Conservation (phyloP, 2,797 vertebrate genomes). For the Channallabes apus region DNA sequence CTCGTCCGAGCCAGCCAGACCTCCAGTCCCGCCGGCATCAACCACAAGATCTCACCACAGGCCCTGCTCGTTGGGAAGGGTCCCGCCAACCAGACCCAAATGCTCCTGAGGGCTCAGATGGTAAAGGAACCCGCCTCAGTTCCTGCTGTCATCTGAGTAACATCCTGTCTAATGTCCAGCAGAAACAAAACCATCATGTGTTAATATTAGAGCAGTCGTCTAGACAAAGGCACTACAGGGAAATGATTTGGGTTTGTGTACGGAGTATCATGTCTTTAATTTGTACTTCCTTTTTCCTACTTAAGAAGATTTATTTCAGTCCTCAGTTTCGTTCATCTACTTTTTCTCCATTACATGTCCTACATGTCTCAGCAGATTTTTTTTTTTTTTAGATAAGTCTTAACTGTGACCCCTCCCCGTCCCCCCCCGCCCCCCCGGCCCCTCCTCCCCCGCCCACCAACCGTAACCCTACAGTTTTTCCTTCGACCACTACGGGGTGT, state of each 20-base stretch:
- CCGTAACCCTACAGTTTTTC: no score
- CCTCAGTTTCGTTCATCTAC: not conserved
- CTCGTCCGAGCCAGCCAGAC: conserved; percentile 85
- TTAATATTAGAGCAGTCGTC: not conserved
- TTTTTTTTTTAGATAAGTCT: not conserved
- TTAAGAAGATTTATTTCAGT: no score
- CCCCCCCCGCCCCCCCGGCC: no score
- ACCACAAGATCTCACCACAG: conserved; percentile 85
- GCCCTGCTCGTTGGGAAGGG: conserved; percentile 90
- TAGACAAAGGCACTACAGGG: no score
- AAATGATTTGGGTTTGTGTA: not conserved
- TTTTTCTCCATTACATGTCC: not conserved
- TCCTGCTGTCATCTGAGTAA: conserved; percentile 7
- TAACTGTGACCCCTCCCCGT: not conserved
- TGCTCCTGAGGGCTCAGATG: conserved; percentile 96
- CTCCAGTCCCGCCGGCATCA: conserved; percentile 79
- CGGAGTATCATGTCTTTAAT: not conserved
- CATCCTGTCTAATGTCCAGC: not conserved
- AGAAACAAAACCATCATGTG: not conserved
- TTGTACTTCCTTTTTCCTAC: not conserved
- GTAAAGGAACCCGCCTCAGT: conserved; percentile 70
- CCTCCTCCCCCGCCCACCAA: no score
- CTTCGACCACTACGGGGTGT: no score
- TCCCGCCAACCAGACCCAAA: conserved; percentile 90
- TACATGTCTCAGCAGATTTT: no score